A percentile compares a stretch with the other conserved stretches of the same genome.
phyloP scores from a whole-genome alignment of 2,113 vertebrate genomes.

The Malurus melanocephalus region DNA sequence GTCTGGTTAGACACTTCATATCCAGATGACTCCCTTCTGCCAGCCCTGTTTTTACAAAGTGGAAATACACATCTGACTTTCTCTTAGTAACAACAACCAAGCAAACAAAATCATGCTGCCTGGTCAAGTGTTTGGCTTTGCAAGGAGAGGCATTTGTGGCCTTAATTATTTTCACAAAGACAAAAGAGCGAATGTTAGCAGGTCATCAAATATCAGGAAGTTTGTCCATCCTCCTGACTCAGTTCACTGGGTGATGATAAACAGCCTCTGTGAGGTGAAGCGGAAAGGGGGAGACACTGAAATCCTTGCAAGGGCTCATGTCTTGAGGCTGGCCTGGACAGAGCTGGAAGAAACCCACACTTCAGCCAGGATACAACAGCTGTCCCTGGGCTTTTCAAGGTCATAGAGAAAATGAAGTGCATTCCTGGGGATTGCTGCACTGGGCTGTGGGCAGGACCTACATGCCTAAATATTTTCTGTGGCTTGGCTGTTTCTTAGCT shows the following conservation, averaged over 20 bases:
- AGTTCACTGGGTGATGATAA: rapidly evolving
- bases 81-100: neutral
- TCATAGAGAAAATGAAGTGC: neutral
- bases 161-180: neutral
- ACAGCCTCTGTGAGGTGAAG: rapidly evolving
- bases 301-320: rapidly evolving
- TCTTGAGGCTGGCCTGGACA: neutral
- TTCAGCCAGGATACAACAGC: neutral
- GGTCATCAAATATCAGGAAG: neutral
- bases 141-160: neutral
- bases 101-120: neutral
- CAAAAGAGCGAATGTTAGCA: neutral
- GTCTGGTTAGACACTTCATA: neutral
- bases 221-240: neutral
- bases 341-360: neutral
- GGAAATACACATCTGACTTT: neutral
- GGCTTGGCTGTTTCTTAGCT: slow-evolving; percentile 27
- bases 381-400: neutral
- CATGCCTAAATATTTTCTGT: slow-evolving; percentile 21
- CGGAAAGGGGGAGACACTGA: rapidly evolving
- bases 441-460: neutral
- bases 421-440: neutral
- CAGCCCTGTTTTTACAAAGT: neutral
- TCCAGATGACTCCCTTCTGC: neutral
- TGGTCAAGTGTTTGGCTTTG: neutral